Percentiles rank a stretch among this genome's conserved stretches.
Evolutionary conservation across 2,888 invertebrate species (phyloP).

Genomic region (Vandiemenella viatica): DNA sequence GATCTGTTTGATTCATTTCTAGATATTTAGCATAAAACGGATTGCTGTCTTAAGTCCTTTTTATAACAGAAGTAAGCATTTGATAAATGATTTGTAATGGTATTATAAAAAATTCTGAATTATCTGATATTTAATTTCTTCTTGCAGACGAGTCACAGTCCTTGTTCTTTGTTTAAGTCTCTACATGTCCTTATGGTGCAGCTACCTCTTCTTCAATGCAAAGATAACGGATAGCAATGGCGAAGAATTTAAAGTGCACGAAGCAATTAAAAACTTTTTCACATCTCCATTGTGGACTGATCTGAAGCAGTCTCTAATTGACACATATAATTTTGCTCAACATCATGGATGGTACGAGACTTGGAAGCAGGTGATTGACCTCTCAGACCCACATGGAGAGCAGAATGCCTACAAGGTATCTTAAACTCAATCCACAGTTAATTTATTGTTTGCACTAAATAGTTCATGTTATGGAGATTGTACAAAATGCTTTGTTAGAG

Average conservation of each 20-base stretch:
- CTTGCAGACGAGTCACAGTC: slow-evolving; percentile 39
- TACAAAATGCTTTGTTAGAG: too few relatives aligned
- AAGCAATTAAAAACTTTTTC: slow-evolving; percentile 77
- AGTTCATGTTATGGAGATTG: too few relatives aligned
- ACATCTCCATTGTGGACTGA: slow-evolving; percentile 80
- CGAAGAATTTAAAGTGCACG: slow-evolving; percentile 73
- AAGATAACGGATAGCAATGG: slow-evolving; percentile 71
- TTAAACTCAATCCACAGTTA: background rate
- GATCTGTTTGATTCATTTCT: too few relatives aligned
- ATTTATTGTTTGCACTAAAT: too few relatives aligned
- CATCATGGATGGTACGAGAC: slow-evolving; percentile 79
- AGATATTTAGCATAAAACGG: too few relatives aligned
- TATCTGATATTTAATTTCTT: too few relatives aligned
- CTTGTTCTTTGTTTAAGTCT: slow-evolving; percentile 45
- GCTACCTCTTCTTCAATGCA: slow-evolving; percentile 77
- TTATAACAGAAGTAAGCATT: too few relatives aligned
- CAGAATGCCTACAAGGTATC: slow-evolving; percentile 68
- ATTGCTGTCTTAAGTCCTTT: too few relatives aligned
- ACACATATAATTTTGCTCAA: slow-evolving; percentile 62
- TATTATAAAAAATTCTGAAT: too few relatives aligned
- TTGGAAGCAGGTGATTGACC: slow-evolving; percentile 71
- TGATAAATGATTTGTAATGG: too few relatives aligned
- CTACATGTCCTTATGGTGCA: slow-evolving; percentile 58
- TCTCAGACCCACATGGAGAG: slow-evolving; percentile 82
- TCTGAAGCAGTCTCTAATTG: slow-evolving; percentile 52